Evolutionary conservation across 2,113 vertebrate species (phyloP).

Genomic region (rabbit (Oryctolagus cuniculus)): DNA sequence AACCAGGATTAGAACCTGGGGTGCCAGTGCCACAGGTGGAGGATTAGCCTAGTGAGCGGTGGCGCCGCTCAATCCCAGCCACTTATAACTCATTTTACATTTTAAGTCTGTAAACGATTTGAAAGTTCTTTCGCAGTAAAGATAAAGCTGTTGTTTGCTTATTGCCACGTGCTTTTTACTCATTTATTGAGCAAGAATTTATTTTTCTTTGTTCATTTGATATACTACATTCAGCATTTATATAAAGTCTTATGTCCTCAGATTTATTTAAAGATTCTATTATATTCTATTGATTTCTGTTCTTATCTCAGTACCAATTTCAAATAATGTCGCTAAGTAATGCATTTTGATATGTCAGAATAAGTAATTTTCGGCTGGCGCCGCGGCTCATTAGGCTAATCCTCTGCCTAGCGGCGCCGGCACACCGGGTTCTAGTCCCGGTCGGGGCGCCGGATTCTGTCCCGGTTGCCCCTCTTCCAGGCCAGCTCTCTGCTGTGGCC

Average conservation of each 20-base stretch:
- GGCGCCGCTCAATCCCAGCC: too few relatives aligned
- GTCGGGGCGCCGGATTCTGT: too few relatives aligned
- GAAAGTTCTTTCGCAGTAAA: background rate
- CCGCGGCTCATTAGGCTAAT: too few relatives aligned
- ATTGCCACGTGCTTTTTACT: background rate
- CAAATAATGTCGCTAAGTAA: background rate
- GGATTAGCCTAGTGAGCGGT: too few relatives aligned
- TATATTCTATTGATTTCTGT: background rate
- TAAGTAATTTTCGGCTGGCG: background rate
- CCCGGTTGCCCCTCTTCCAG: too few relatives aligned
- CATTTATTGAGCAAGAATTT: background rate
- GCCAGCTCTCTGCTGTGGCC: too few relatives aligned
- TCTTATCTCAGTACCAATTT: background rate
- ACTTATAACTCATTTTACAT: constrained; percentile 2
- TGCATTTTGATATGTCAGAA: background rate
- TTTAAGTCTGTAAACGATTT: background rate
- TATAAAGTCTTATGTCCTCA: background rate
- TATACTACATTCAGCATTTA: background rate
- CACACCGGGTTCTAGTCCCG: too few relatives aligned
- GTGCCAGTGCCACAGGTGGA: too few relatives aligned
- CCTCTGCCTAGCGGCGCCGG: too few relatives aligned
- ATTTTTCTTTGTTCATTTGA: constrained; percentile 34
- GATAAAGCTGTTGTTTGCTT: background rate
- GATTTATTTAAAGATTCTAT: background rate
- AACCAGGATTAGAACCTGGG: too few relatives aligned